Evolutionary conservation across 2,888 invertebrate species (phyloP).

Genomic region (Rhagonycha lutea): DNA sequence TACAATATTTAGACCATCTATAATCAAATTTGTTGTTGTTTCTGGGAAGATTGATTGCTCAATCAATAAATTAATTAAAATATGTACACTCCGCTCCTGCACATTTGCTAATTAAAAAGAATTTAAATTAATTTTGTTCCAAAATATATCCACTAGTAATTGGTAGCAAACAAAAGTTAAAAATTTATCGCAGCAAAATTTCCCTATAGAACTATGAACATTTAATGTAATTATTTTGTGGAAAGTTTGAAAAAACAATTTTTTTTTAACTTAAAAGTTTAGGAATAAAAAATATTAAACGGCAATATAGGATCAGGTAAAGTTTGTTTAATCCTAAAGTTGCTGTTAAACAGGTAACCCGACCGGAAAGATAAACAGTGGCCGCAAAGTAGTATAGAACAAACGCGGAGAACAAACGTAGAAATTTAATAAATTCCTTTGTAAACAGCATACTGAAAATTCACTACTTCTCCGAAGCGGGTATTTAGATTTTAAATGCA

Average conservation of each 20-base stretch:
- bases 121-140: not conserved
- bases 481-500: slow-evolving; percentile 33
- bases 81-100: not conserved
- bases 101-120: not conserved
- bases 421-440: slow-evolving; percentile 42
- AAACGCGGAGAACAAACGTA: slow-evolving; percentile 38
- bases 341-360: slow-evolving; percentile 32
- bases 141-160: not conserved
- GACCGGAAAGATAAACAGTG: slow-evolving; percentile 37
- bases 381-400: slow-evolving; percentile 37
- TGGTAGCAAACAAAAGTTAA: not conserved
- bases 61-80: not conserved
- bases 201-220: not conserved
- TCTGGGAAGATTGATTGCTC: not conserved
- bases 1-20: not conserved
- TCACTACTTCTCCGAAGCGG: slow-evolving; percentile 23
- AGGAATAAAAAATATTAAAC: slow-evolving; percentile 13
- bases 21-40: not conserved
- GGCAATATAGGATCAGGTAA: slow-evolving; percentile 20
- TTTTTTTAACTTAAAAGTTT: not conserved
- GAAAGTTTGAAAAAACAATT: not conserved
- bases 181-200: not conserved
- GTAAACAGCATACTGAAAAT: slow-evolving; percentile 37
- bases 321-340: slow-evolving; percentile 30
- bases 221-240: not conserved